Percentiles rank a stretch among this genome's conserved stretches.
Conservation (phyloP, 2,888 invertebrate species). For the Sinopyrophorus schimmeli region DNA sequence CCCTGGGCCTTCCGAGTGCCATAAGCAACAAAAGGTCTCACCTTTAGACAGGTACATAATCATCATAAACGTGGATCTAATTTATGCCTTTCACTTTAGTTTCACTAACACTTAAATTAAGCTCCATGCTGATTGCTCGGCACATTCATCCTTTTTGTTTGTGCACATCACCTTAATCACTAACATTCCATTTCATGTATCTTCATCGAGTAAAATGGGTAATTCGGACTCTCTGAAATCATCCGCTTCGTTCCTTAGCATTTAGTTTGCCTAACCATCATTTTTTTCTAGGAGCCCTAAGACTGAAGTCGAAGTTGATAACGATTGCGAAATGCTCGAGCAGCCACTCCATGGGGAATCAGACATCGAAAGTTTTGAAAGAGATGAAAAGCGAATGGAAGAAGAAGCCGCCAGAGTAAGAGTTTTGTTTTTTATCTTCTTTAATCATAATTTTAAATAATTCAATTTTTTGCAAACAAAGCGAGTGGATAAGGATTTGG, state of each 20-base stretch:
- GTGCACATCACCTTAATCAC: conserved; percentile 28
- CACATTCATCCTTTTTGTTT: conserved; percentile 39
- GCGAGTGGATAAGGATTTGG: conserved; percentile 52
- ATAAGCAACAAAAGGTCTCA: conserved; percentile 54
- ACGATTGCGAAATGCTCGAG: conserved; percentile 54
- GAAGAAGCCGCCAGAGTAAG: conserved; percentile 57
- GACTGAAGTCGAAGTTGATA: conserved; percentile 44
- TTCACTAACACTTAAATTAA: conserved; percentile 44
- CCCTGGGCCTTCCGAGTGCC: conserved; percentile 51
- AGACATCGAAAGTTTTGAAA: conserved; percentile 59
- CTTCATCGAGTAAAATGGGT: conserved; percentile 6
- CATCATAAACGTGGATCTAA: no score
- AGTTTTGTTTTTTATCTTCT: no score
- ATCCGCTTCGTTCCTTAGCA: no score
- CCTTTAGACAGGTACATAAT: conserved; percentile 54
- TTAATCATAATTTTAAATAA: not conserved
- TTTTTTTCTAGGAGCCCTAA: conserved; percentile 34
- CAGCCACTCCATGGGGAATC: conserved; percentile 48
- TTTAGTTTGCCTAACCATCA: not conserved
- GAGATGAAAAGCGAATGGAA: conserved; percentile 58
- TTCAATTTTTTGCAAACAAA: conserved; percentile 43
- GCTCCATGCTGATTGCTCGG: conserved; percentile 56
- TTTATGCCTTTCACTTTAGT: conserved; percentile 9
- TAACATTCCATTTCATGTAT: conserved; percentile 10
- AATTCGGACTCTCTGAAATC: conserved; percentile 6